Evolutionary conservation across 2,113 vertebrate genomes (phyloP), one percentile per base, ranked within the genome.

Genomic region (Ptychochromis oligacanthus): DNA sequence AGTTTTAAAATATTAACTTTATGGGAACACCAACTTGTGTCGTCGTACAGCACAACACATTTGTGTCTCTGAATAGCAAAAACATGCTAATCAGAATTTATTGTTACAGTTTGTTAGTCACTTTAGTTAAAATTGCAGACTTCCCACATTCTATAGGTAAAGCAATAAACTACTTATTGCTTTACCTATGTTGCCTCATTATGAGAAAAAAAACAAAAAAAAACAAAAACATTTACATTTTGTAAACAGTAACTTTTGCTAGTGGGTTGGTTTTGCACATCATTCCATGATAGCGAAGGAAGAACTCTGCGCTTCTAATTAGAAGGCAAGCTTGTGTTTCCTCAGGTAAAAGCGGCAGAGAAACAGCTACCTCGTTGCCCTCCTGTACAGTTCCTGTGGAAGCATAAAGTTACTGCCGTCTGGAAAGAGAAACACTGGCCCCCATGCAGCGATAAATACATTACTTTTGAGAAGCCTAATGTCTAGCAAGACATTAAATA

Each of bases 391-490:
- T 64, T 81, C 62, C 70, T 56, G 49, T 34, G 10, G 59, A 76
- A 83, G 52, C 62, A 89, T 10, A 79, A 81, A 82, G 80, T 86
- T 84, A 80, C 62, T 76, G 67, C 43, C 2, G 77, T 75, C 83
- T 46, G 15, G 79, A 81, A 84, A 87, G 75, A 80, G 61, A 81
- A 82, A 62, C 65, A n/a, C 56, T 14, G 14, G 60, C 74, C 86
- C 65, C 72, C 40, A 74, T 70, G 72, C 75, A 59, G 79, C n/a
- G 49, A 85, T 87, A 82, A 91, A 90, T 82, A 58, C 55, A 83
- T 81, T 87, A 78, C 72, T 62, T 89, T 80, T 80, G 70, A 87
- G 65, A 46, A 83, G 55, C 88, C 83, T 82, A 88, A 88, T 79
- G 81, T 70, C 80, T 60, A 4, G 12, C 72, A 26, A 72, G 59